phyloP scores from a whole-genome alignment of 2,797 vertebrate genomes.

The Anabacerthia variegaticeps region DNA sequence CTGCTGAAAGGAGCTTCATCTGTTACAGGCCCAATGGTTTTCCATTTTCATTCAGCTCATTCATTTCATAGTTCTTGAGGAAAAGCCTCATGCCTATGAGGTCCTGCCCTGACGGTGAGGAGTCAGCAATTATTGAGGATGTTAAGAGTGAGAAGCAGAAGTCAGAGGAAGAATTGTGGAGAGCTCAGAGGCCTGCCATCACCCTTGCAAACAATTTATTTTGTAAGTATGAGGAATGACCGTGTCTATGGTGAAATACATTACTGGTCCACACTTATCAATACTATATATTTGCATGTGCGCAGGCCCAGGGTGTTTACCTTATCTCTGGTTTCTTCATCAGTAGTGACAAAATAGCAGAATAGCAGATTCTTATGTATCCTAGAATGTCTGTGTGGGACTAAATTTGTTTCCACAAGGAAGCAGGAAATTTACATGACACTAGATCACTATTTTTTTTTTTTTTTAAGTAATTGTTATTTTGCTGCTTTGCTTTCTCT shows the following conservation, averaged over 20 bases:
- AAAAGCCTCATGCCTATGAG: not conserved
- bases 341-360: not conserved
- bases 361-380: not conserved
- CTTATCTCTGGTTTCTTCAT: not conserved
- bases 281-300: not conserved
- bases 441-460: not conserved
- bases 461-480: not conserved
- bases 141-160: not conserved
- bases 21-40: not conserved
- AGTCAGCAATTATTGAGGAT: not conserved
- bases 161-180: not conserved
- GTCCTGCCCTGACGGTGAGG: not conserved
- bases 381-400: not conserved
- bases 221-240: not conserved
- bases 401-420: not conserved
- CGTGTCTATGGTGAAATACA: rapidly evolving
- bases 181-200: not conserved
- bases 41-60: not conserved
- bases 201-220: not conserved
- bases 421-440: not conserved
- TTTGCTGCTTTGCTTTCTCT: not conserved
- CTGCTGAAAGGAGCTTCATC: not conserved
- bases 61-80: not conserved
- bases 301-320: not conserved
- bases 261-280: not conserved